Percentiles rank a stretch among this genome's conserved stretches.
Evolutionary conservation across 1,140 invertebrate species (phyloP).

Genomic region (Gryllus bimaculatus): DNA sequence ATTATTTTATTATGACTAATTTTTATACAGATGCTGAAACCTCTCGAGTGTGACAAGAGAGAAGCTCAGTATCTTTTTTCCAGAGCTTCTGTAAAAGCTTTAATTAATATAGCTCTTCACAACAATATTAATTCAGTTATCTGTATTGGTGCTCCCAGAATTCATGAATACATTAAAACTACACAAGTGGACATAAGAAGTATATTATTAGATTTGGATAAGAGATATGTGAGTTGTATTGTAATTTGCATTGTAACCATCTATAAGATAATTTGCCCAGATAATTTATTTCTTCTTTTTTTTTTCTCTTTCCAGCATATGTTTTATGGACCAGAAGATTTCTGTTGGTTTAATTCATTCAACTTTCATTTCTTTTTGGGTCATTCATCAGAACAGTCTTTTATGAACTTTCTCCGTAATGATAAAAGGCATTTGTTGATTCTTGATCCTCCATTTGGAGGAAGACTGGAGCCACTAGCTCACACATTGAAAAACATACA

Average conservation of each 20-base stretch:
- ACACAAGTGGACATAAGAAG: slow-evolving; percentile 42
- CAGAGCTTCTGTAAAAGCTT: slow-evolving; percentile 41
- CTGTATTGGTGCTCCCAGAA: slow-evolving; percentile 67
- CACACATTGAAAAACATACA: slow-evolving; percentile 55
- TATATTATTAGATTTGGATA: slow-evolving; percentile 68
- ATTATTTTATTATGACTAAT: neutral
- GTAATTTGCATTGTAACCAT: neutral
- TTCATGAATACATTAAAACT: slow-evolving; percentile 54
- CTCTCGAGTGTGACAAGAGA: slow-evolving; percentile 52
- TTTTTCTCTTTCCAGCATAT: slow-evolving; percentile 41
- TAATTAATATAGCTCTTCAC: slow-evolving; percentile 42
- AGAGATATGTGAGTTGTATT: slow-evolving; percentile 46
- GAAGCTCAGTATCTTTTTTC: slow-evolving; percentile 71
- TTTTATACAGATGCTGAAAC: slow-evolving; percentile 38
- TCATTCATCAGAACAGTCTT: slow-evolving; percentile 39
- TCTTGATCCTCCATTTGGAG: slow-evolving; percentile 87
- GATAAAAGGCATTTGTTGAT: slow-evolving; percentile 52
- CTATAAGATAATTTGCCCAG: neutral
- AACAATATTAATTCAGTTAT: slow-evolving; percentile 52
- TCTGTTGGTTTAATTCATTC: slow-evolving; percentile 78
- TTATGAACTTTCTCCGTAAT: slow-evolving; percentile 51
- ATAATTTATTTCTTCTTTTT: neutral
- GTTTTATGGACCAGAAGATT: slow-evolving; percentile 58
- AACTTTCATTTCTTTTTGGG: slow-evolving; percentile 76
- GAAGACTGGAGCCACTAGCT: slow-evolving; percentile 66